A percentile compares a stretch with the other conserved stretches of the same genome.
Evolutionary conservation across 2,797 vertebrate species (phyloP).

Genomic region (Benthosema pterotum): DNA sequence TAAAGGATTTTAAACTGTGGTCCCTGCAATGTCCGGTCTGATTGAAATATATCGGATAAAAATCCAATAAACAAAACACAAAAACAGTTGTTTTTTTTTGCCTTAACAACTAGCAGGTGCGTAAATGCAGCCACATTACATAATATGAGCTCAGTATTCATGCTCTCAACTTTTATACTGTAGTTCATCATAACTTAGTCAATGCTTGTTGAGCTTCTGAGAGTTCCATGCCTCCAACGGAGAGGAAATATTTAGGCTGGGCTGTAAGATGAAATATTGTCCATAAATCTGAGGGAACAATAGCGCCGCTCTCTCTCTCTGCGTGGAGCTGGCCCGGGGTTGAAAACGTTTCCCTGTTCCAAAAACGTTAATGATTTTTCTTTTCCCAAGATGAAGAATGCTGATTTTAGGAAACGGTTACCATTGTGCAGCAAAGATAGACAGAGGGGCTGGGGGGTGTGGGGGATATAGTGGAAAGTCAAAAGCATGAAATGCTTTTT

Average conservation of each 20-base stretch:
- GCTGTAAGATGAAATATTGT: slow-evolving; percentile 41
- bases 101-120: no score
- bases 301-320: slow-evolving; percentile 28
- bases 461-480: slow-evolving; percentile 41
- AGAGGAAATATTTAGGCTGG: slow-evolving; percentile 53
- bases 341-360: slow-evolving; percentile 38
- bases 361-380: slow-evolving; percentile 17
- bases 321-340: slow-evolving; percentile 39
- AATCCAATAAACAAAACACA: no score
- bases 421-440: slow-evolving; percentile 40
- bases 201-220: slow-evolving; percentile 13
- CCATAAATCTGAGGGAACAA: slow-evolving; percentile 59
- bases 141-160: background rate
- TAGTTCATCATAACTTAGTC: slow-evolving; percentile 1
- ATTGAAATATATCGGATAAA: no score
- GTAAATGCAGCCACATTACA: no score
- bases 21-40: no score
- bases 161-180: background rate
- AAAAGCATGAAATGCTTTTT: slow-evolving; percentile 34
- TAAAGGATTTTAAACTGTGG: no score
- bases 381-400: slow-evolving; percentile 32
- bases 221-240: slow-evolving; percentile 23
- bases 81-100: no score
- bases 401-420: slow-evolving; percentile 50
- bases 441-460: background rate